Conservation (phyloP, 1,140 invertebrate species). For the Saxidomus purpurata region DNA sequence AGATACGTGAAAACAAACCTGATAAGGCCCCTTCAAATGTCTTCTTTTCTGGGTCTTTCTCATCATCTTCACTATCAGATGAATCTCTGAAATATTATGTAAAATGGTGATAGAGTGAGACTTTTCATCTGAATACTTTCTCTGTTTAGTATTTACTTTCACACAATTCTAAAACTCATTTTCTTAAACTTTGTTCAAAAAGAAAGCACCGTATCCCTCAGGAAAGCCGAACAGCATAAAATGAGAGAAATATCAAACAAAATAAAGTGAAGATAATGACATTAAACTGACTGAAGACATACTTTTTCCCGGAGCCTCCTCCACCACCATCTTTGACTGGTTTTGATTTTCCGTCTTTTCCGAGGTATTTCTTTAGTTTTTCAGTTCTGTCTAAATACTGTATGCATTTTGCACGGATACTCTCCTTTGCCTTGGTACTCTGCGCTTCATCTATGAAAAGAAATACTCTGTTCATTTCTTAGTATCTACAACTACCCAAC, state of each 20-base stretch:
- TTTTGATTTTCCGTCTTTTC: conserved; percentile 89
- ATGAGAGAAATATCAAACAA: too few species aligned
- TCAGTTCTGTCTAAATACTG: conserved; percentile 99
- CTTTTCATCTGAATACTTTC: too few species aligned
- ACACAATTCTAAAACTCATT: too few species aligned
- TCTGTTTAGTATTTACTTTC: too few species aligned
- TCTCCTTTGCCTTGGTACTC: conserved; percentile 96
- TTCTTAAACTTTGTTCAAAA: too few species aligned
- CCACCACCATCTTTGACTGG: conserved; percentile 94
- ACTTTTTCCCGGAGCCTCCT: conserved; percentile 66
- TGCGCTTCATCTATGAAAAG: conserved; percentile 95
- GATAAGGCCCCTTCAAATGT: conserved; percentile 90
- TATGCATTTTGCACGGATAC: conserved; percentile 96
- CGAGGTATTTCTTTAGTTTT: conserved; percentile 97
- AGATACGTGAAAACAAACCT: conserved; percentile 78
- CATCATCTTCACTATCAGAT: conserved; percentile 93
- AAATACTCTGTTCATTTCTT: too few species aligned
- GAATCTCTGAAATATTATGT: conserved; percentile 15
- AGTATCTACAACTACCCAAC: too few species aligned
- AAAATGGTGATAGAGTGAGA: too few species aligned
- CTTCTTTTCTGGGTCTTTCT: conserved; percentile 98
- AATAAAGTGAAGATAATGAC: too few species aligned
- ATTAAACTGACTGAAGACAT: too few species aligned
- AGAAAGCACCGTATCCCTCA: too few species aligned
- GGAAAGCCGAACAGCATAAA: too few species aligned